These are phyloP conservation scores for Prosapia bicincta DNA, from an alignment of 2,888 invertebrate genomes.

Conservation along the genomic window DNA sequence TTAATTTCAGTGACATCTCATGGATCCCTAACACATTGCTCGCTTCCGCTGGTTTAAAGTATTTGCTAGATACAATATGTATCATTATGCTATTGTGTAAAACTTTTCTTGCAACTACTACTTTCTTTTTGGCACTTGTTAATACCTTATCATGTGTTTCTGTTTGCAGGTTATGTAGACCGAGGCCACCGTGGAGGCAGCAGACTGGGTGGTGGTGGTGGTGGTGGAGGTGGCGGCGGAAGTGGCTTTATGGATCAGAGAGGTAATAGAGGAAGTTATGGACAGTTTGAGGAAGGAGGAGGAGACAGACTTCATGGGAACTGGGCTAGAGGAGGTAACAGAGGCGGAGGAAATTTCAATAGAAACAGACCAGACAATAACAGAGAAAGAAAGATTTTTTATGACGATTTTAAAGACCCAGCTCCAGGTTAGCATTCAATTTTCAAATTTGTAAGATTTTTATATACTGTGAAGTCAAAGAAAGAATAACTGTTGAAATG, in stretches of 20 bases:
- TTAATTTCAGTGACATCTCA: too few species aligned
- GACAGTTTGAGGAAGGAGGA: slow-evolving; percentile 39
- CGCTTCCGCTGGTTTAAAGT: too few species aligned
- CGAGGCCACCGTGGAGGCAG: slow-evolving; percentile 14
- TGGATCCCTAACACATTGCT: too few species aligned
- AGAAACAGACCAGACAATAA: slow-evolving; percentile 13
- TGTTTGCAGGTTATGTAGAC: neutral
- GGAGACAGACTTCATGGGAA: slow-evolving; percentile 41
- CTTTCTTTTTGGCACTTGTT: too few species aligned
- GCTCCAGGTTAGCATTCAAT: neutral
- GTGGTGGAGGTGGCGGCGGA: slow-evolving; percentile 41
- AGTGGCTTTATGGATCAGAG: slow-evolving; percentile 40
- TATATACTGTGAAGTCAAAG: too few species aligned
- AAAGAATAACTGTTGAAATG: too few species aligned
- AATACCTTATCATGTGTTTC: neutral
- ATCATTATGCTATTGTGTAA: too few species aligned
- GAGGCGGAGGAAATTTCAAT: slow-evolving; percentile 29
- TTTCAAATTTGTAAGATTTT: too few species aligned
- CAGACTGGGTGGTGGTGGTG: slow-evolving; percentile 31
- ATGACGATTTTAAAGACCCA: slow-evolving; percentile 7
- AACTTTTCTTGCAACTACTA: too few species aligned
- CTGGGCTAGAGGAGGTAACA: slow-evolving; percentile 43
- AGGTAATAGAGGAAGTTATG: slow-evolving; percentile 39
- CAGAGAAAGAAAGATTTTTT: slow-evolving; percentile 13
- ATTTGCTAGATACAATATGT: too few species aligned